Conservation (phyloP, 2,113 vertebrate genomes). For the Barbus barbus region DNA sequence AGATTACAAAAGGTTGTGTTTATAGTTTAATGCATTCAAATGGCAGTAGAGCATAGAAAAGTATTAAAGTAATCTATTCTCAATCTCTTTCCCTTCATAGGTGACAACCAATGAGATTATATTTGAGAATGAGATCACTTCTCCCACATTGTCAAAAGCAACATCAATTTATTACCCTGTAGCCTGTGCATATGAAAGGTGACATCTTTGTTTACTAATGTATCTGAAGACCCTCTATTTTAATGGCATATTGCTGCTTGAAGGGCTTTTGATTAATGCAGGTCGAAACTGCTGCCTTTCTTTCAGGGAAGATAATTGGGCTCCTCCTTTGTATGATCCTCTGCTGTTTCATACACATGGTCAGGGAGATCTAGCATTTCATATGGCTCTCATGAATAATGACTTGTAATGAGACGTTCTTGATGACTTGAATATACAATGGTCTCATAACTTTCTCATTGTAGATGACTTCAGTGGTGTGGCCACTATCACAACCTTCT, state of each 20-base stretch:
- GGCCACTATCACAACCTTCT: slow-evolving; percentile 59
- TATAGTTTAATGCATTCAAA: neutral
- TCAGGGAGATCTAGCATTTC: slow-evolving; percentile 63
- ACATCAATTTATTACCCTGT: slow-evolving; percentile 48
- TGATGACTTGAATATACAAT: neutral
- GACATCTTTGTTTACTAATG: neutral
- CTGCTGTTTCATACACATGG: slow-evolving; percentile 60
- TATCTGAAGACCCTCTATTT: neutral
- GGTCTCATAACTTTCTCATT: neutral
- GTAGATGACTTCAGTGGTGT: slow-evolving; percentile 71
- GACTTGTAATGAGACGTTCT: neutral
- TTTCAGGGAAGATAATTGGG: slow-evolving; percentile 64
- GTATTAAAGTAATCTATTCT: neutral
- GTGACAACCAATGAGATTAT: slow-evolving; percentile 62
- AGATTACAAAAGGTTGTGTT: neutral
- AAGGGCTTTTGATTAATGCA: neutral
- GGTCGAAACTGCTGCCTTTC: neutral
- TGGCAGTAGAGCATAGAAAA: neutral
- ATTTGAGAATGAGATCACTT: slow-evolving; percentile 64
- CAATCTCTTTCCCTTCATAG: slow-evolving; percentile 49
- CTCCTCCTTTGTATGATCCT: slow-evolving; percentile 57
- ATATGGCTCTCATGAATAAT: slow-evolving; percentile 65
- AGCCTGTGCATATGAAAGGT: slow-evolving; percentile 68
- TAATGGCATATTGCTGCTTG: neutral
- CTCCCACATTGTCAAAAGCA: slow-evolving; percentile 45